Evolutionary conservation across 1,140 invertebrate genomes (phyloP), one percentile per base, ranked within the genome.

Genomic region (Drosophila ficusphila): DNA sequence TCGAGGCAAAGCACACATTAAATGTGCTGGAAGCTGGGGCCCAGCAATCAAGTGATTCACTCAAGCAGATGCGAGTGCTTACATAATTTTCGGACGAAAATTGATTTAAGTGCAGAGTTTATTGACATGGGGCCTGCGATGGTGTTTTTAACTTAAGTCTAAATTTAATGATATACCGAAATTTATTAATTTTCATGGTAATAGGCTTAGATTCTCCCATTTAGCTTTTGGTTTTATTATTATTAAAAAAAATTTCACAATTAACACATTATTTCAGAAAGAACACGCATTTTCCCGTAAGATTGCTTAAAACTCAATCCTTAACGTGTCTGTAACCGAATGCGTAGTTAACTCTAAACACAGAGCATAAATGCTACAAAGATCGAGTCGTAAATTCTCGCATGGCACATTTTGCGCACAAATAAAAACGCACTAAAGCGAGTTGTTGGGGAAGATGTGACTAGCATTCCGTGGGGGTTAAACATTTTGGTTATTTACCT

Each of bases 401-500:
- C 74, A 46, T 29, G 39, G 38, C 75, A 71, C 64, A 75, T 75
- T 72, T 29, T 60, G 36, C 21, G 23, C 46, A 39, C 33, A 46
- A 46, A 83, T 76, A 86, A 85, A 85, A 76, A 25, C 33, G 81
- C 61, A 58, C 47, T 83, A 86, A 83, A 83, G 46, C 54, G 57
- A 79, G 67, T 46, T 58, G 62, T 57, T 46, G 46, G 71, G 52
- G 74, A 79, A 76, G 83, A 86, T 85, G 79, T 85, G 79, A 85
- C 79, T 76, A 60, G 81, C 60, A 83, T 83, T 51, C 62, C 27
- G 25, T 39, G 38, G 44, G 79, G 60, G 72, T 79, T 85, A 86
- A 85, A 48, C 60, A 58, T 77, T 79, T 75, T 42, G 54, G 52
- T 69, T 85, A 86, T 86, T 86, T 86, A 83, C 81, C 81, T 86